Evolutionary conservation across 1,140 invertebrate genomes (phyloP).

Genomic region (Apocrypta bakeri): DNA sequence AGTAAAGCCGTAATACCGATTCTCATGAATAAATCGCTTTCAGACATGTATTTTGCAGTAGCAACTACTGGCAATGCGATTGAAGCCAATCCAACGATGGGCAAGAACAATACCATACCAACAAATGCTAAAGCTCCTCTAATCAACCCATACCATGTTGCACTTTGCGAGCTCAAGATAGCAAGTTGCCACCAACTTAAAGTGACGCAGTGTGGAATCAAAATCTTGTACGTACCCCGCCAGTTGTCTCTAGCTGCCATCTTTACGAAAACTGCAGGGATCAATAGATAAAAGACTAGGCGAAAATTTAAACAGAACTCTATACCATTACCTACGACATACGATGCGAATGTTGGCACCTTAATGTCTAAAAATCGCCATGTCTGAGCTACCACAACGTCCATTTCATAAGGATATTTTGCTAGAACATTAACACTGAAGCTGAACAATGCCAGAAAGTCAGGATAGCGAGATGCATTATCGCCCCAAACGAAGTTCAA

Average conservation of each 20-base stretch:
- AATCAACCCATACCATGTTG: conserved; percentile 86
- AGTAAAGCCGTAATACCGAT: conserved; percentile 76
- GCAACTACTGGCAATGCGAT: conserved; percentile 84
- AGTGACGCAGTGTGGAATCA: conserved; percentile 90
- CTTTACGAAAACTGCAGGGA: conserved; percentile 82
- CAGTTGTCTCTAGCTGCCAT: conserved; percentile 84
- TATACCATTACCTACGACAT: conserved; percentile 86
- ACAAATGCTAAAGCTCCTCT: conserved; percentile 84
- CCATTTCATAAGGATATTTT: conserved; percentile 89
- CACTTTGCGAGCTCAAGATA: conserved; percentile 85
- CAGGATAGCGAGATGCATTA: conserved; percentile 76
- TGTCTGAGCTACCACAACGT: conserved; percentile 84
- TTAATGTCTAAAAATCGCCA: conserved; percentile 87
- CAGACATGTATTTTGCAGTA: conserved; percentile 80
- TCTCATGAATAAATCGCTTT: conserved; percentile 79
- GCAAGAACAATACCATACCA: conserved; percentile 84
- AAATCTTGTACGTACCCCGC: conserved; percentile 84
- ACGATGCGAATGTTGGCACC: conserved; percentile 86
- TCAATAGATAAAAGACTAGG: conserved; percentile 84
- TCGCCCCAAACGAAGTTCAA: conserved; percentile 81
- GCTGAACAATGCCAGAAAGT: conserved; percentile 83
- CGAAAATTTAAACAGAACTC: conserved; percentile 90
- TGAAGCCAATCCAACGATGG: conserved; percentile 84
- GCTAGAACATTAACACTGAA: conserved; percentile 87
- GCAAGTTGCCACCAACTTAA: conserved; percentile 91